A percentile compares a stretch with the other conserved stretches of the same genome.
Conservation (phyloP, 1,140 invertebrate genomes). For the Lineus longissimus region DNA sequence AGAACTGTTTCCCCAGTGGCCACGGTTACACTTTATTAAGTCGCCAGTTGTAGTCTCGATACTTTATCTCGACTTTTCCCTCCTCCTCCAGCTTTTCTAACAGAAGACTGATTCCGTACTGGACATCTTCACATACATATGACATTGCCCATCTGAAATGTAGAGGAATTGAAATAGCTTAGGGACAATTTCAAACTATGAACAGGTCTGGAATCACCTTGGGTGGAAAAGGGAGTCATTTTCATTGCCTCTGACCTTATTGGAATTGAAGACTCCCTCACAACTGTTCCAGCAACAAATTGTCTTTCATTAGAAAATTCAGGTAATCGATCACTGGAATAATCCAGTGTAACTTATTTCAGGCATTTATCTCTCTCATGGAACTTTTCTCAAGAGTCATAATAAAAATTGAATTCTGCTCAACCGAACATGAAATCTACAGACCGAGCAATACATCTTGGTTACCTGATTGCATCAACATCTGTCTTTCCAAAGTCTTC, state of each 20-base stretch:
- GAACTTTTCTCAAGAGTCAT: no score
- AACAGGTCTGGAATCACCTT: background rate
- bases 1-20: background rate
- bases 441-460: background rate
- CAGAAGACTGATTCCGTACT: conserved; percentile 31
- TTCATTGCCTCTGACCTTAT: background rate
- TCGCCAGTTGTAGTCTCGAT: conserved; percentile 44
- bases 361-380: no score
- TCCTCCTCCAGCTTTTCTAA: conserved; percentile 33
- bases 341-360: no score
- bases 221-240: background rate
- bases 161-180: background rate
- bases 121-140: conserved; percentile 29
- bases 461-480: conserved; percentile 41
- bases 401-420: no score
- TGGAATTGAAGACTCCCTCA: background rate
- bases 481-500: conserved; percentile 47
- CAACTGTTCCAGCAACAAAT: no score
- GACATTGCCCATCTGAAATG: conserved; percentile 38
- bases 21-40: conserved; percentile 23
- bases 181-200: background rate
- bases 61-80: conserved; percentile 37
- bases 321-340: no score
- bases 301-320: no score
- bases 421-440: no score